Evolutionary conservation across 1,140 invertebrate genomes (phyloP), one percentile per base, ranked within the genome.

Genomic region (Antheraea pernyi): DNA sequence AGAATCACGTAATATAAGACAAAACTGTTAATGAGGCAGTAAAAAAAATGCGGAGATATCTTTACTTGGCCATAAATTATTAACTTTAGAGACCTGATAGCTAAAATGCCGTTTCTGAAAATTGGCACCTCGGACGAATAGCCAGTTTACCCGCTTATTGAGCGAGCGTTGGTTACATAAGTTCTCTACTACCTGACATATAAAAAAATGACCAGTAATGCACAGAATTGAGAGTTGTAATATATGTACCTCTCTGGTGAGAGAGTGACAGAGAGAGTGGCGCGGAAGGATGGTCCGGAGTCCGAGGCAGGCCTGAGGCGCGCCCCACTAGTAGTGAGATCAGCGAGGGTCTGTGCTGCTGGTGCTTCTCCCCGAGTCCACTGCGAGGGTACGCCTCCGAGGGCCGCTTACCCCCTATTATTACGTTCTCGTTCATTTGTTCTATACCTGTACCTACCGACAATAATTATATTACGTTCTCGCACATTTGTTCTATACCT

Each of bases 241-340:
- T 3, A 48, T 13, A 37, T 16, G 19, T 69, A 72, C 93, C 93
- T 79, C 88, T 76, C 13, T 93, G 93, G 7, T 48, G 46, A 6
- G 46, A 48, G 37, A 39, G 37, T 7, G 37, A 39, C 5, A 39
- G 8, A 89, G 91, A 3, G 91, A 83, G 75, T 5, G 93, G 93
- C 7, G 86, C 83, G n/a, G 93, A 76, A 9, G 85, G 83, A 69
- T 90, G 89, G 73, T 89, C 88, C 18, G 93, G 93, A 4, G 92
- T 93, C 10, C 92, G 88, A 65, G 93, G 93, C 48, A 87, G 83
- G 63, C 92, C 91, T 48, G 91, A 89, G 36, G 61, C 66, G 16
- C 93, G 93, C 13, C 95, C 95, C 71, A 95, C 95, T 71, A 96
- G 92, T 78, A 96, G 93, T 73, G 95, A 95, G 70, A 96, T 96